A percentile compares a stretch with the other conserved stretches of the same genome.
phyloP scores from a whole-genome alignment of 2,888 invertebrate genomes.

The Automeris io region DNA sequence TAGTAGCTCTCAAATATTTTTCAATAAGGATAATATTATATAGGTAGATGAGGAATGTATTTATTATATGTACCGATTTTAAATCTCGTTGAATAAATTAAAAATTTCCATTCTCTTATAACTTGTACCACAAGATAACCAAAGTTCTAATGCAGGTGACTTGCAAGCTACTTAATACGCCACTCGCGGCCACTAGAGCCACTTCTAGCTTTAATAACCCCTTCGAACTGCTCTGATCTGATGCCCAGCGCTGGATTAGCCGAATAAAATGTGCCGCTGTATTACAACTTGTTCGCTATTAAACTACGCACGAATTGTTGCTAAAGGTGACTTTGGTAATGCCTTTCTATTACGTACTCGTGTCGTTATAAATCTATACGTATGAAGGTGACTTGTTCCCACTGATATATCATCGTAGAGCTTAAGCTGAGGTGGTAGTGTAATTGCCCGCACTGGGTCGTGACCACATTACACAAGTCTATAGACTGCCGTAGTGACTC shows the following conservation, averaged over 20 bases:
- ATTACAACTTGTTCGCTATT: conserved; percentile 6
- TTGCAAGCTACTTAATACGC: conserved; percentile 46
- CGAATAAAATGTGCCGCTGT: not conserved
- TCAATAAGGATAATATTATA: too few species aligned
- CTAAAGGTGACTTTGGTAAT: not conserved
- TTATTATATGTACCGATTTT: not conserved
- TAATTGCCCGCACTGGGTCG: too few species aligned
- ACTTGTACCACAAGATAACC: conserved; percentile 25
- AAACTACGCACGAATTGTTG: not conserved
- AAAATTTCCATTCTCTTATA: conserved; percentile 6
- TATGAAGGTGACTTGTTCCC: too few species aligned
- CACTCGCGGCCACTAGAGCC: conserved; percentile 21
- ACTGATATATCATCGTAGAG: too few species aligned
- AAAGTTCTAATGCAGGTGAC: conserved; percentile 59
- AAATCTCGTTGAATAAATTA: too few species aligned
- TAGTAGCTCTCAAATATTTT: too few species aligned
- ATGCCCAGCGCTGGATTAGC: conserved; percentile 2
- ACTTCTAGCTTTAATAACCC: conserved; percentile 40
- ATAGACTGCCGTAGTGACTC: too few species aligned
- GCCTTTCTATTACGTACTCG: too few species aligned
- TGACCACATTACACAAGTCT: too few species aligned
- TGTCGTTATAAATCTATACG: too few species aligned
- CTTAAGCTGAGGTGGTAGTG: too few species aligned
- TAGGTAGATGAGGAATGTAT: too few species aligned
- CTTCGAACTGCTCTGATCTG: conserved; percentile 19